Evolutionary conservation across 2,888 invertebrate genomes (phyloP), one percentile per base, ranked within the genome.

Genomic region (Timema cristinae): DNA sequence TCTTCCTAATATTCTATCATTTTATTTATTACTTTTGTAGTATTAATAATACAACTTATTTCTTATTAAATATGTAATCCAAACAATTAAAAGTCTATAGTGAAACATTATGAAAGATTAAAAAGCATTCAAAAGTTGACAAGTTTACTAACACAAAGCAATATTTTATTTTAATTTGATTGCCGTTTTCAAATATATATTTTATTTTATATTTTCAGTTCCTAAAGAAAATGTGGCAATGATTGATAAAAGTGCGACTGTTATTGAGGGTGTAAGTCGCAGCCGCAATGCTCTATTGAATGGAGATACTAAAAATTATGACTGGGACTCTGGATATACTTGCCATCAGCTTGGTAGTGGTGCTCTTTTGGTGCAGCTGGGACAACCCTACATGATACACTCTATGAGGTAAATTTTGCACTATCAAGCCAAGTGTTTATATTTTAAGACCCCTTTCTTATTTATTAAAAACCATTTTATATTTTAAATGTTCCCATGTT

Each of bases 301-400:
- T 86, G 98, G 98, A 13, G 96, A 98, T 82, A 94, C 90, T 71
- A 89, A 91, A 79, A 92, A 94, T 84, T 99, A 98, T 83, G 97
- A 98, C 85, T 98, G 98, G 98, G 98, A 99, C 84, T 94, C 93
- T 71, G 98, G 98, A 75, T 98, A 98, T 83, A 98, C 97, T 6
- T 98, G 97, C 82, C 97, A 98, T 85, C 97, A 97, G 84, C 85
- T 96, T 74, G 95, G 96, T 77, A 93, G 94, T 76, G 98, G 98
- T 73, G 91, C 94, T 77, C 97, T 99, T 80, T 88, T 96, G 78
- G 92, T 99, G 74, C 97, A 98, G 84, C 87, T 99, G 76, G 95
- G 92, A 78, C 99, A 99, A 86, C 98, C 99, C 5, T 98, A 96
- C 82, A 87, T 96, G 80, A 89, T 98, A 75, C 89, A 91, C 72